phyloP scores from a whole-genome alignment of 2,888 invertebrate species.

The Sinotaia quadrata region DNA sequence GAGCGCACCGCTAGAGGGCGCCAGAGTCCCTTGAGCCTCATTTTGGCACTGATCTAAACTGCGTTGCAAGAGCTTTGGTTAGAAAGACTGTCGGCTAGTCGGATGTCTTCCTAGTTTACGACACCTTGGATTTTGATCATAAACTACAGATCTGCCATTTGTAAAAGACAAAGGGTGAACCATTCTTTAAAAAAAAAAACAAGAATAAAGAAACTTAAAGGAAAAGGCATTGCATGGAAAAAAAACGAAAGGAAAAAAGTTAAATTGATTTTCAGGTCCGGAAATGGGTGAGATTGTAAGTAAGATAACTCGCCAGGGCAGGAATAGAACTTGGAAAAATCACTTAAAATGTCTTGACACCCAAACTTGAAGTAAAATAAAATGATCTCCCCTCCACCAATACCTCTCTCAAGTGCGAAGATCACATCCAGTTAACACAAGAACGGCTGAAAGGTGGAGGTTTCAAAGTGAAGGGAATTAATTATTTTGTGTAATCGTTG shows the following conservation, averaged over 20 bases:
- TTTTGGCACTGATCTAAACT: conserved; percentile 3
- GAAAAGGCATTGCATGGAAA: too few species aligned
- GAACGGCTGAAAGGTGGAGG: too few species aligned
- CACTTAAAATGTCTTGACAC: neutral
- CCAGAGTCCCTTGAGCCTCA: neutral
- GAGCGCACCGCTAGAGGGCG: conserved; percentile 5
- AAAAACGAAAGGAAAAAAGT: too few species aligned
- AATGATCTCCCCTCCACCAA: too few species aligned
- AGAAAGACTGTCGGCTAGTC: neutral
- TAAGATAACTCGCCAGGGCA: neutral
- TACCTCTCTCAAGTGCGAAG: too few species aligned
- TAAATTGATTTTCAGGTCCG: too few species aligned
- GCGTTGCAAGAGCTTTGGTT: conserved; percentile 1
- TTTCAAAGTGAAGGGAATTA: too few species aligned
- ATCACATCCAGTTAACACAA: too few species aligned
- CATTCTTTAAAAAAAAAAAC: neutral
- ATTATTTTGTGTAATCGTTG: too few species aligned
- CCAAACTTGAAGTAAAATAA: neutral
- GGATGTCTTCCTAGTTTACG: neutral
- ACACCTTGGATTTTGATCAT: neutral
- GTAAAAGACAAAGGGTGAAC: conserved; percentile 13
- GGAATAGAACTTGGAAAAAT: neutral
- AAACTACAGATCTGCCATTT: neutral
- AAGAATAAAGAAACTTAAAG: neutral
- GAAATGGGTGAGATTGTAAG: neutral